Evolutionary conservation across 2,888 invertebrate species (phyloP), one percentile per base, ranked within the genome.

Genomic region (Ectropis crepuscularia): DNA sequence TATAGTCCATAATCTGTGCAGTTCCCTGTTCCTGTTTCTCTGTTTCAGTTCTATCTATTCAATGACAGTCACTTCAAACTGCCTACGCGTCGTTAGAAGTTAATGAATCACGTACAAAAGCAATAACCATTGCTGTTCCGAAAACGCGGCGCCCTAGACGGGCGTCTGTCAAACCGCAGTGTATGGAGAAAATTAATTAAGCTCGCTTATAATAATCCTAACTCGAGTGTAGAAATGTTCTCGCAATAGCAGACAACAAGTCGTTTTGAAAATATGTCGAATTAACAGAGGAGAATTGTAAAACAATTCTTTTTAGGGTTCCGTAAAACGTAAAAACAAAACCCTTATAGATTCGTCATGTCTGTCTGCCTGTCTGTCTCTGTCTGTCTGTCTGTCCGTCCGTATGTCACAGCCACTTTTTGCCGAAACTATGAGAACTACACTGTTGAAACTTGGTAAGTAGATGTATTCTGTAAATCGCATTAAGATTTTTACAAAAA

Each of bases 151-250:
- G 68, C 70, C 63, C 66, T 68, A 65, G 58, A 67, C 65, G 64
- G 71, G 69, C 67, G 69, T 69, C 64, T 70, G 72, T 69, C 73
- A 72, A 75, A 74, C 60, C 69, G 59, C 68, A 70, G 67, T 66
- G 61, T 70, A 70, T 58, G 68, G 59, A 61, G 68, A 67, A 70
- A 70, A 69, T 58, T 72, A 74, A 68, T 64, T 69, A 69, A 70
- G 51, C 50, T 65, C 51, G 71, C 59, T 59, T 59, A 63, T 58
- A 53, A 54, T 63, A 59, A 39, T 42, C 45, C 28, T 10, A 8
- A 48, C 57, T 68, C 47, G 71, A 65, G 71, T 50, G 71, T 42
- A 59, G 68, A 67, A 63, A 61, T 28, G 41, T 49, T 37, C 57
- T 41, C 28, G 73, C 50, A 73, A 74, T 61, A 70, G 72, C 75